Conservation (phyloP, 2,888 invertebrate species). For the Lasioglossum marginatum region DNA sequence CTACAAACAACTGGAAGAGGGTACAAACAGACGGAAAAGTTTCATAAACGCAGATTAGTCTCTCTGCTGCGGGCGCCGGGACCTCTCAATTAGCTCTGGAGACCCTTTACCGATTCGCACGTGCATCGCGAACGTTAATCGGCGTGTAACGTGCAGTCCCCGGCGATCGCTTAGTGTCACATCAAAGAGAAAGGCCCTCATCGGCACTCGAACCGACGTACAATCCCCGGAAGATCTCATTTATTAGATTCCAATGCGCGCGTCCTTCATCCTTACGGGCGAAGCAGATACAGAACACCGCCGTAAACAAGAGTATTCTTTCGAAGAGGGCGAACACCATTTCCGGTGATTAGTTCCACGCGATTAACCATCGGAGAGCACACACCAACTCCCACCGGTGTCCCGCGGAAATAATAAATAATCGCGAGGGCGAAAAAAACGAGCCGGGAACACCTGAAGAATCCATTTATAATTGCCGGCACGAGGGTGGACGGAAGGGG, state of each 20-base stretch:
- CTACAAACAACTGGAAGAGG: neutral
- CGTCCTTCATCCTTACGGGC: neutral
- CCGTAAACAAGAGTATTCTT: neutral
- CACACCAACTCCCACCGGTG: neutral
- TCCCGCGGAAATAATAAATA: neutral
- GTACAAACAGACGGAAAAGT: constrained; percentile 31
- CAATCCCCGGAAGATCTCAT: constrained; percentile 28
- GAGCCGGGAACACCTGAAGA: neutral
- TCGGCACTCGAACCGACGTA: neutral
- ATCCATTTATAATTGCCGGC: constrained; percentile 34
- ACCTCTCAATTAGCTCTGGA: constrained; percentile 37
- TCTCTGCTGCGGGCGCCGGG: neutral
- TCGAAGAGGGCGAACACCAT: neutral
- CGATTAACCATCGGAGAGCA: neutral
- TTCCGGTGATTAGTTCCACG: constrained; percentile 18
- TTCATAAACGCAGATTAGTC: constrained; percentile 48
- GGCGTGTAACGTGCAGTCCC: constrained; percentile 48
- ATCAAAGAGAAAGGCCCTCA: constrained; percentile 59
- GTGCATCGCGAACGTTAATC: constrained; percentile 62
- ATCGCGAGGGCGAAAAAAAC: neutral
- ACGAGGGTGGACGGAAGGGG: neutral
- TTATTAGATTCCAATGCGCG: constrained; percentile 19
- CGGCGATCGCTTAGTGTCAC: constrained; percentile 36
- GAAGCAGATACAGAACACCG: neutral
- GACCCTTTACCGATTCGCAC: constrained; percentile 44